These are phyloP conservation scores for Brachirus orientalis DNA, from an alignment of 2,113 vertebrate species.

Conservation along the genomic window DNA sequence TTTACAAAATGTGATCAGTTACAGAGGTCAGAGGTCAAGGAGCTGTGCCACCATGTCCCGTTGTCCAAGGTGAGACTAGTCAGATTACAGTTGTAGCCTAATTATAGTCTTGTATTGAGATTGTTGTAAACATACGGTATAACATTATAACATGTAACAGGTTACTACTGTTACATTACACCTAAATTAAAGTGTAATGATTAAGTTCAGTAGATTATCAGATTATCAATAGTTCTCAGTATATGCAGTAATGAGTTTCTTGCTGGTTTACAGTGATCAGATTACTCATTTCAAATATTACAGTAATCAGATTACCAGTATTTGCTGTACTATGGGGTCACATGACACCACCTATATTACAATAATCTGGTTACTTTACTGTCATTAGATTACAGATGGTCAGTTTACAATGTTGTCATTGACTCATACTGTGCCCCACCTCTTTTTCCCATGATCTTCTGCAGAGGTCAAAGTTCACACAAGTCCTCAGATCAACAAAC, in stretches of 20 bases:
- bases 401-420: neutral
- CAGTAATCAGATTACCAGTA: neutral
- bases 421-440: neutral
- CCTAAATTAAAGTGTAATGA: no score
- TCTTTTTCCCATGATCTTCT: conserved; percentile 30
- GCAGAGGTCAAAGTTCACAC: conserved; percentile 59
- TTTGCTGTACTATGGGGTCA: neutral
- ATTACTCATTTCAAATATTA: neutral
- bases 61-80: conserved; percentile 50
- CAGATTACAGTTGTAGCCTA: neutral
- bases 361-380: neutral
- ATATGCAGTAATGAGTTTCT: no score
- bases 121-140: no score
- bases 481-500: conserved; percentile 36
- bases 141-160: no score
- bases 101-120: no score
- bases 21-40: conserved; percentile 78
- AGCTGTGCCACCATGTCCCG: conserved; percentile 12
- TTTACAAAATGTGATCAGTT: conserved; percentile 39
- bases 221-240: no score
- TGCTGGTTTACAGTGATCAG: neutral
- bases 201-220: no score
- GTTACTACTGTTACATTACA: no score
- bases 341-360: neutral
- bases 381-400: neutral